Evolutionary conservation across 2,113 vertebrate species (phyloP), one percentile per base, ranked within the genome.

Genomic region (Taurulus bubalis): DNA sequence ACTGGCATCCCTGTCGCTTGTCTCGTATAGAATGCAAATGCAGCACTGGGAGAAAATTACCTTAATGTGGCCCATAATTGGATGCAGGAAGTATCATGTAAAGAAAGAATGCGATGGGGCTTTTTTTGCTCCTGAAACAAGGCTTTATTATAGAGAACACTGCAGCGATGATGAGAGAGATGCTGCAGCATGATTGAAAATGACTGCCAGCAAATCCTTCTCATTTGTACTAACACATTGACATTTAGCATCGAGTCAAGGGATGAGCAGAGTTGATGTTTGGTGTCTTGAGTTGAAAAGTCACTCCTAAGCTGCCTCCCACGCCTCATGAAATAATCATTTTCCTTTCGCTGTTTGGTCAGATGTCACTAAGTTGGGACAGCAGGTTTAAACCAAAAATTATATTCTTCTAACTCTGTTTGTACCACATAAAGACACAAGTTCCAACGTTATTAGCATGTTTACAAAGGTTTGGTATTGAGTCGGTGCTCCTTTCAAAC

Each of bases 21-120:
- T 90, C 91, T 94, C 65, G 49, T 90, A 87, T 91, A 90, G 91
- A 94, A 96, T 95, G 94, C 93, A 94, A 94, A 95, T 95, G 84
- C 71, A 85, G 77, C 79, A 42, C 87, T 79, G 55, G 77, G 85
- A 92, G 83, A 92, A 95, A 95, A 95, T 94, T 90, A 94, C 85
- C 83, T 83, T 85, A 88, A 92, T 89, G 89, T 84, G 84, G 85
- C 64, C 82, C 56, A 34, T 92, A 92, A 94, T 93, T 93, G 84
- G 87, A 92, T 87, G 86, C 83, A 76, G 87, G 72, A 89, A 88
- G 85, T 75, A 87, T 78, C 72, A 62, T 63, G 53, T 86, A 56
- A 85, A 82, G 82, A 59, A 49, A 60, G 76, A 55, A 49, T 11
- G 30, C 30, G 15, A 77, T 24, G 30, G 51, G 26, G 38, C 22